phyloP scores from a whole-genome alignment of 2,797 vertebrate species.

The Tenualosa ilisha region DNA sequence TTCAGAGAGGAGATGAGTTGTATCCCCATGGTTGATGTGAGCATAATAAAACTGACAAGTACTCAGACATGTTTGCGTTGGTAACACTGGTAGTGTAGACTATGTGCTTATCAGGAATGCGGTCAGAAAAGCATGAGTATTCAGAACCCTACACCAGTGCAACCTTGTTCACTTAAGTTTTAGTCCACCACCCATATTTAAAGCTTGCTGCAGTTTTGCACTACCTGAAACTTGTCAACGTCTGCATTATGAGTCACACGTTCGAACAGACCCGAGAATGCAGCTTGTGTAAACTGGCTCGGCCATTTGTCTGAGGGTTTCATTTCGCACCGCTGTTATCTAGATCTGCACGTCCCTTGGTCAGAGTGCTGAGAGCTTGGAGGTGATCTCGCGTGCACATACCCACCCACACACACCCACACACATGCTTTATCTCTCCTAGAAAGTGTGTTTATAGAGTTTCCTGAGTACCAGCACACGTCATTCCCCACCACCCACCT shows the following conservation, averaged over 20 bases:
- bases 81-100: neutral
- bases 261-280: neutral
- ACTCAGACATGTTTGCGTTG: neutral
- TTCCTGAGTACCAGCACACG: neutral
- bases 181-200: neutral
- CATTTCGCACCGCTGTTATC: neutral
- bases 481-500: neutral
- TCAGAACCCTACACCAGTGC: neutral
- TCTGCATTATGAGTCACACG: neutral
- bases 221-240: neutral
- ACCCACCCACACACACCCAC: neutral
- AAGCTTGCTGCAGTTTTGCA: neutral
- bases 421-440: neutral
- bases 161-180: neutral
- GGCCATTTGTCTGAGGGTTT: neutral
- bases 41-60: neutral
- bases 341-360: neutral
- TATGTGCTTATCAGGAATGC: neutral
- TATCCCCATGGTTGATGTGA: neutral
- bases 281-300: neutral
- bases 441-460: conserved; percentile 4
- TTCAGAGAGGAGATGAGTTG: neutral
- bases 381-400: neutral
- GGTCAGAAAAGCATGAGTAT: neutral
- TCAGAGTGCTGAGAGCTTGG: neutral